Evolutionary conservation across 2,888 invertebrate genomes (phyloP).

Genomic region (Drosophila neonasuta): DNA sequence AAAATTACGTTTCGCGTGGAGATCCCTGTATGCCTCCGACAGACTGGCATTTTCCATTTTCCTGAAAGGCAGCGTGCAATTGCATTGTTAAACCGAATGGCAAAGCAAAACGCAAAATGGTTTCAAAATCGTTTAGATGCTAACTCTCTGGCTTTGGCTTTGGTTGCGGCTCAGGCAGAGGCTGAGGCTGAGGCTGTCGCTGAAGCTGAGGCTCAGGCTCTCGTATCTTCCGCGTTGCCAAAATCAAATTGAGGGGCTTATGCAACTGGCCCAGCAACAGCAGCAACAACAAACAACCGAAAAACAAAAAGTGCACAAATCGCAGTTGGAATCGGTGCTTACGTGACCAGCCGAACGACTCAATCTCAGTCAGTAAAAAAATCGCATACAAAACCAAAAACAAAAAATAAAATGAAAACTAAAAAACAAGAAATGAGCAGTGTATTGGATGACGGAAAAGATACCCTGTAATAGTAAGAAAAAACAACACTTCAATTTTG

Average conservation of each 20-base stretch:
- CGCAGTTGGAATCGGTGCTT: constrained; percentile 62
- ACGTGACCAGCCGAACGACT: constrained; percentile 67
- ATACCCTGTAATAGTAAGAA: background rate
- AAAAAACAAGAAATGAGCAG: constrained; percentile 3
- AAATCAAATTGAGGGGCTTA: constrained; percentile 66
- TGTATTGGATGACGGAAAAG: background rate
- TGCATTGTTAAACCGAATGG: constrained; percentile 18
- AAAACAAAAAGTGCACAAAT: constrained; percentile 36
- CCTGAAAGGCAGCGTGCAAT: constrained; percentile 12
- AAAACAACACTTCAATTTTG: background rate
- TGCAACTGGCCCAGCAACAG: constrained; percentile 53
- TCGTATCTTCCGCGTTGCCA: constrained; percentile 66
- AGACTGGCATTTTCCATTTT: constrained; percentile 18
- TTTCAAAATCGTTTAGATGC: constrained; percentile 55
- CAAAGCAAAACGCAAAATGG: constrained; percentile 27
- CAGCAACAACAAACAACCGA: constrained; percentile 23
- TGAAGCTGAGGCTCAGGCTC: constrained; percentile 19
- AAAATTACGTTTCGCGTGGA: background rate
- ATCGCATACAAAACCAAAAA: constrained; percentile 18
- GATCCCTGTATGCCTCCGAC: constrained; percentile 9
- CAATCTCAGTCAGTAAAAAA: constrained; percentile 45
- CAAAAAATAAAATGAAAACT: constrained; percentile 10
- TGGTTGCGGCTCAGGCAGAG: constrained; percentile 24
- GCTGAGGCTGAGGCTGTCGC: background rate
- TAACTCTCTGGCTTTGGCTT: constrained; percentile 34